Evolutionary conservation across 2,113 vertebrate genomes (phyloP), one percentile per base, ranked within the genome.

Genomic region (Sinocyclocheilus grahami): DNA sequence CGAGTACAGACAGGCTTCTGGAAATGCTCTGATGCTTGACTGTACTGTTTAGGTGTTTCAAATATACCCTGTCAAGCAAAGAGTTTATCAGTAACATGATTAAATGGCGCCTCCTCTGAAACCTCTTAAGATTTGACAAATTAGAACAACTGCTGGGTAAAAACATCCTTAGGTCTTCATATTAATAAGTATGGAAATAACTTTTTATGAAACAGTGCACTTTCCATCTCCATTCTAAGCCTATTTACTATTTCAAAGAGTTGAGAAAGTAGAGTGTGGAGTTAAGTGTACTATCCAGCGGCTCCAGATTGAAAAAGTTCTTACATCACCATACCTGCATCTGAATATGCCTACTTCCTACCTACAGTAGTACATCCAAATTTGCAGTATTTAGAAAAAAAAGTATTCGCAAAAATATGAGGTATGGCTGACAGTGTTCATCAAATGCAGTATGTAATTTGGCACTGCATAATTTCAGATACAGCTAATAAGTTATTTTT

Each of bases 161-260:
- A 88, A 88, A 80, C 76, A 78, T 65, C 10, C 75, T 51, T 42
- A 78, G 53, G 58, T 30, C 74, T 82, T 87, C 30, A 72, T 89
- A 82, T 76, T 67, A 30, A 76, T 82, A 81, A 78, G 33, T 71
- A 67, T 27, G 55, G 65, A 71, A 48, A 18, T 1, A 51, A 76
- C 13, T 39, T 62, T 83, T 89, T 69, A 84, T 48, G 74, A 76
- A 55, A 81, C 51, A 22, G 58, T 37, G 67, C 76, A 63, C 79
- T 86, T 67, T 24, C 4, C 14, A 46, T 86, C 39, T 82, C 27
- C 20, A 80, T 77, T 85, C 69, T 71, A 27, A 77, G 77, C 37
- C 76, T 85, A 74, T 85, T 82, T 78, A 84, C 37, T 53, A 76
- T 81, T 86, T 89, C 82, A 77, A 76, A 89, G 84, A 72, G 78